Conservation (phyloP, 2,113 vertebrate genomes). For the Rafetus swinhoei region DNA sequence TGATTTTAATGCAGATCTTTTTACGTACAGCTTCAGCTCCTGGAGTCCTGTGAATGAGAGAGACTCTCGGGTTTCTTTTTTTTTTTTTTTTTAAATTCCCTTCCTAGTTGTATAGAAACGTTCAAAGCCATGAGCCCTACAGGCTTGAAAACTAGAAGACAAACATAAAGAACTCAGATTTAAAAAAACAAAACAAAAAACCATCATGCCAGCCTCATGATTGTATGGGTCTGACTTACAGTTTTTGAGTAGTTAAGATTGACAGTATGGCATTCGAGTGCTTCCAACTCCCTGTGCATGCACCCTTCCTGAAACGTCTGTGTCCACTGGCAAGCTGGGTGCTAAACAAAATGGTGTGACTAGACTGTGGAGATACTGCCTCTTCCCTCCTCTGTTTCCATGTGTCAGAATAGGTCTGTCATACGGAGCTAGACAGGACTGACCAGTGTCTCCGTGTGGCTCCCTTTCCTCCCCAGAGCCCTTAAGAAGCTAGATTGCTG, state of each 20-base stretch:
- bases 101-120: neutral
- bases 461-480: neutral
- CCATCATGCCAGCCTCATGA: neutral
- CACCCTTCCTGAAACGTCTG: neutral
- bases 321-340: neutral
- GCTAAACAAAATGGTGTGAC: neutral
- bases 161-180: neutral
- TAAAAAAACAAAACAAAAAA: too few relatives aligned
- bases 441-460: neutral
- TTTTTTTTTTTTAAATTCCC: too few relatives aligned
- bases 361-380: neutral
- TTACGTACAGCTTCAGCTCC: neutral
- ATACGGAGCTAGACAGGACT: too few relatives aligned
- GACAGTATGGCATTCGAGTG: neutral
- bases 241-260: neutral
- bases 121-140: neutral
- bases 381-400: neutral
- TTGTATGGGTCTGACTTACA: neutral
- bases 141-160: neutral
- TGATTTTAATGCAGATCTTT: neutral
- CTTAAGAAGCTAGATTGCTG: neutral
- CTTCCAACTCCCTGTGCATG: neutral
- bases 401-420: neutral
- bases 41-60: neutral
- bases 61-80: neutral